Base-by-base conservation (phyloP, 2,797 vertebrate genomes). In the Anabacerthia variegaticeps region DNA sequence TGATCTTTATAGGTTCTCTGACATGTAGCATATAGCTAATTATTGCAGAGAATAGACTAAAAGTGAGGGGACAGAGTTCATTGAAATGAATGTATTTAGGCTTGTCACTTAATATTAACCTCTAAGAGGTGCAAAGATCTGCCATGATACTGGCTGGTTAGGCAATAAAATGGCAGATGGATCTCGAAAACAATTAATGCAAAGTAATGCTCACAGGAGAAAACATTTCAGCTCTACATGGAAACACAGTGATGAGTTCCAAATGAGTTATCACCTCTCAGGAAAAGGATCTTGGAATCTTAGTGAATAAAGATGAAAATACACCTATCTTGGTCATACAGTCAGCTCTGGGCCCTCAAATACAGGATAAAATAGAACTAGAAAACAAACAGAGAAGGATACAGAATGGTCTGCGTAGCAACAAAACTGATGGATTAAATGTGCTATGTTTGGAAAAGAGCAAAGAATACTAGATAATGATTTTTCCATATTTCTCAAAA, bases 131-230 rank as follows among this genome's bases (percentile, higher is more conserved):
- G 51, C 7, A 76, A 86, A 89, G 68, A 43, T 46, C 62, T 94
- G n/a, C 51, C 51, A 19, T 54, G 30, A 36, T 75, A 32, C 46
- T 49, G 24, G 56, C 36, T 43, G 23, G 4, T 43, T 65, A 72
- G 49, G 58, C 24, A 86, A 68, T 72, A 72, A 93, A 94, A 88
- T 59, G 51, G 62, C 30, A 95, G 59, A 66, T 34, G 55, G 30
- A 78, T 27, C 21, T 16, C 2, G 3, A 68, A 90, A 46, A 58
- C 3, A 65, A 75, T 58, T 76, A 79, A 63, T 86, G 36, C 10
- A 54, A 62, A 68, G 39, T 20, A 66, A 48, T 17, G 2, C 19
- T 69, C 51, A 73, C 52, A 69, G 27, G 30, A 90, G 41, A 91
- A 87, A 89, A 63, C 4, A 62, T 58, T 89, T 92, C 75, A 91